phyloP scores from a whole-genome alignment of 2,888 invertebrate genomes.

The Polia nebulosa region DNA sequence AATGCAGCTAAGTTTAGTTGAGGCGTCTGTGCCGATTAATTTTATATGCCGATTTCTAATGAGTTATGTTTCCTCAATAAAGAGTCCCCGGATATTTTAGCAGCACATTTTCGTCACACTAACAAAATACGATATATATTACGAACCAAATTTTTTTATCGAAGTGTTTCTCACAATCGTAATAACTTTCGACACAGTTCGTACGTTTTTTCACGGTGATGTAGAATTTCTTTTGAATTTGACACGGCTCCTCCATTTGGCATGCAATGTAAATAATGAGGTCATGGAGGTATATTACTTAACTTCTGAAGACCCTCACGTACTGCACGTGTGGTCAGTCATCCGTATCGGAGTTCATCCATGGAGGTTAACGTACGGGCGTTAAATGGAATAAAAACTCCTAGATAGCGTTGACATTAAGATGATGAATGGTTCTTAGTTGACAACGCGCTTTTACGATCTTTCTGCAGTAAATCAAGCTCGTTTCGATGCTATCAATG shows the following conservation, averaged over 20 bases:
- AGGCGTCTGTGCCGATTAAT: constrained; percentile 56
- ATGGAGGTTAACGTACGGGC: constrained; percentile 82
- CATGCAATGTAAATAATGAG: constrained; percentile 59
- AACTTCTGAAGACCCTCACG: constrained; percentile 57
- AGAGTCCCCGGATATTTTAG: constrained; percentile 65
- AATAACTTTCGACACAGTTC: constrained; percentile 47
- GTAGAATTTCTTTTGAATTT: constrained; percentile 58
- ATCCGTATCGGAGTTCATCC: constrained; percentile 69
- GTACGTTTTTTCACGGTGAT: constrained; percentile 47
- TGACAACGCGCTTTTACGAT: constrained; percentile 78
- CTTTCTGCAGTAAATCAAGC: constrained; percentile 71
- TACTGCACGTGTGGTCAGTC: constrained; percentile 69
- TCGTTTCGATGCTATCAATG: constrained; percentile 43
- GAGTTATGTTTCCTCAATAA: constrained; percentile 73
- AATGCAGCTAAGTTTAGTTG: constrained; percentile 32
- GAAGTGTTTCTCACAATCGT: constrained; percentile 41
- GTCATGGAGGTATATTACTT: constrained; percentile 49
- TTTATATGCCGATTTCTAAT: constrained; percentile 61
- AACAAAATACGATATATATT: constrained; percentile 34
- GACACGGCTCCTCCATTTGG: constrained; percentile 56
- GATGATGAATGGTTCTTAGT: constrained; percentile 80
- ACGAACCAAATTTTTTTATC: constrained; percentile 32
- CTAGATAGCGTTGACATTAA: constrained; percentile 84
- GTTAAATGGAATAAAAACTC: constrained; percentile 80
- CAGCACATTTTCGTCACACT: constrained; percentile 36